phyloP scores from a whole-genome alignment of 2,888 invertebrate species.

The Lepidochitona cinerea region DNA sequence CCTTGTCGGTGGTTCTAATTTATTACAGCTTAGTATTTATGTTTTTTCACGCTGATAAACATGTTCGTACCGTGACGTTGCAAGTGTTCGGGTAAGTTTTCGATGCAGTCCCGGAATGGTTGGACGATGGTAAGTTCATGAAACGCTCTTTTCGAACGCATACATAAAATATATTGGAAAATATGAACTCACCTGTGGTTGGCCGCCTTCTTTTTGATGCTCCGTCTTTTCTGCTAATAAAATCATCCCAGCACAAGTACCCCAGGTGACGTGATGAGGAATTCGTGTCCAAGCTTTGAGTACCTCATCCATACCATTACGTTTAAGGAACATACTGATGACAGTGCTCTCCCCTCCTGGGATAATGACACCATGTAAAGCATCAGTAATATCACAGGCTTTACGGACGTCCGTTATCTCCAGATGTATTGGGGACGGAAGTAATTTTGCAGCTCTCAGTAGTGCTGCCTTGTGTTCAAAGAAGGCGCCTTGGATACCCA shows the following conservation, averaged over 20 bases:
- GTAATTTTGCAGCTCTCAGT: conserved; percentile 30
- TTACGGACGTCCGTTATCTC: conserved; percentile 44
- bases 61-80: too few species aligned
- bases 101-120: too few species aligned
- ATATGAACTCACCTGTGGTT: conserved; percentile 38
- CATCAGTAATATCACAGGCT: conserved; percentile 33
- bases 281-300: conserved; percentile 47
- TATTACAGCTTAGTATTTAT: too few species aligned
- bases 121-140: too few species aligned
- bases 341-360: conserved; percentile 68
- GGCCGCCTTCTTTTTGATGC: conserved; percentile 58
- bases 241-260: conserved; percentile 66
- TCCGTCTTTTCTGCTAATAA: conserved; percentile 52
- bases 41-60: too few species aligned
- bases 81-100: not conserved
- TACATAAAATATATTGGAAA: too few species aligned
- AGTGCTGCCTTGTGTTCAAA: conserved; percentile 57
- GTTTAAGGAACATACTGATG: conserved; percentile 54
- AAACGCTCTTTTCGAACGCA: too few species aligned
- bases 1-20: too few species aligned
- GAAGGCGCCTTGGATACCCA: conserved; percentile 64
- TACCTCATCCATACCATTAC: conserved; percentile 52
- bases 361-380: conserved; percentile 57
- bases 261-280: conserved; percentile 55
- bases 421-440: conserved; percentile 23